Base-by-base conservation (phyloP, 2,113 vertebrate genomes). In the Monopterus albus region DNA sequence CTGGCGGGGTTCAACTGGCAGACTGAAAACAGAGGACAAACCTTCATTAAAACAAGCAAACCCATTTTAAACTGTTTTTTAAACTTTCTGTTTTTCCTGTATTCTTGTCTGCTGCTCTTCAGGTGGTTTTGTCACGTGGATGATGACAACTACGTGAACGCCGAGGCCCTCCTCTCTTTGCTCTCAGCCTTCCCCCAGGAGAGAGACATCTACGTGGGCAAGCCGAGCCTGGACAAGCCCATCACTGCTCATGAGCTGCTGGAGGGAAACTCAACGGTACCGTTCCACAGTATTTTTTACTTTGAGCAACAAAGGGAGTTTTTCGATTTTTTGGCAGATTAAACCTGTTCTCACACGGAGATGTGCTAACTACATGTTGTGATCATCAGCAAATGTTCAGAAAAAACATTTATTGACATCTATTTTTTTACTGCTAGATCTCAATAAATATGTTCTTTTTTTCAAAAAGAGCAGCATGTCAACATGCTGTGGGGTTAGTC, bases 111-210 rank as follows among this genome's bases (percentile, higher is more conserved):
- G 47, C 42, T 56, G 13, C 25, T 60, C 17, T 17, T 63, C 66
- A 90, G 77, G 81, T 98, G 96, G 96, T 95, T 98, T 85, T 98
- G 96, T 69, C 96, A 98, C 1, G 92, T 98, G 58, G 97, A 98
- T 8, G 97, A 98, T 0, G 97, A 98, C 66, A 98, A 98, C 88
- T 98, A 97, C 2, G 58, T 98, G 73, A 97, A 96, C 78, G 90
- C 93, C 1, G 50, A 7, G 17, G 92, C 93, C 0, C 93, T 98
- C 56, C 82, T 96, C 33, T 85, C 86, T 55, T 86, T 97, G 69
- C 94, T 98, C 55, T 90, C 83, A 0, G 64, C 90, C 50, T 95
- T 96, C 29, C 89, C 93, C 0, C 85, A 23, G 0, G 72, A 78
- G 0, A 51, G 61, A 0, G 95, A 98, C 0, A 21, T 97, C 79